Conservation (phyloP, 2,888 invertebrate genomes). For the Aplocera efformata region DNA sequence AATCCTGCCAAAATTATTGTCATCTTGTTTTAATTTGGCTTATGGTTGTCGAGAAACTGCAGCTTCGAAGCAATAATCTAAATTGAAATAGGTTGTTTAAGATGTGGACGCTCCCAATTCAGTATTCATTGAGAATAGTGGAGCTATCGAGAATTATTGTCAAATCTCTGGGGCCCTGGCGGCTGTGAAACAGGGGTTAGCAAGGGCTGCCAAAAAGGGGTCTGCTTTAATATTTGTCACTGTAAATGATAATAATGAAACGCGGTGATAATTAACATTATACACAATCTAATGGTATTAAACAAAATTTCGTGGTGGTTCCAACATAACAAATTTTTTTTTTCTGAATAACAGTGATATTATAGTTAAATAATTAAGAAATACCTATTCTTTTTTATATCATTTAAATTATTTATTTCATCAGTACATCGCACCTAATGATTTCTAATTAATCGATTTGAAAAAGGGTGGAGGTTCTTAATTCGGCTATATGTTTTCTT, state of each 20-base stretch:
- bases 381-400: no score
- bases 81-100: slow-evolving; percentile 66
- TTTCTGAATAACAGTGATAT: no score
- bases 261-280: slow-evolving; percentile 6
- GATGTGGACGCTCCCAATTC: slow-evolving; percentile 51
- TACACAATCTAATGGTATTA: no score
- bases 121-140: slow-evolving; percentile 74
- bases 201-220: slow-evolving; percentile 31
- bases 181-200: slow-evolving; percentile 32
- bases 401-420: no score
- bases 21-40: slow-evolving; percentile 3
- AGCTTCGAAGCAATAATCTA: slow-evolving; percentile 62
- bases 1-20: no score
- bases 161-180: slow-evolving; percentile 67
- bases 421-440: no score
- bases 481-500: no score
- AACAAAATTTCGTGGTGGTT: no score
- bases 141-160: slow-evolving; percentile 73
- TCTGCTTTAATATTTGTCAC: slow-evolving; percentile 26
- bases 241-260: slow-evolving; percentile 26
- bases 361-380: no score
- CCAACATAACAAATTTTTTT: no score
- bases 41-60: slow-evolving; percentile 49
- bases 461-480: no score
- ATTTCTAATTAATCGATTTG: no score